Percentiles rank a stretch among this genome's conserved stretches.
phyloP scores from a whole-genome alignment of 2,113 vertebrate genomes.

The Castor canadensis region DNA sequence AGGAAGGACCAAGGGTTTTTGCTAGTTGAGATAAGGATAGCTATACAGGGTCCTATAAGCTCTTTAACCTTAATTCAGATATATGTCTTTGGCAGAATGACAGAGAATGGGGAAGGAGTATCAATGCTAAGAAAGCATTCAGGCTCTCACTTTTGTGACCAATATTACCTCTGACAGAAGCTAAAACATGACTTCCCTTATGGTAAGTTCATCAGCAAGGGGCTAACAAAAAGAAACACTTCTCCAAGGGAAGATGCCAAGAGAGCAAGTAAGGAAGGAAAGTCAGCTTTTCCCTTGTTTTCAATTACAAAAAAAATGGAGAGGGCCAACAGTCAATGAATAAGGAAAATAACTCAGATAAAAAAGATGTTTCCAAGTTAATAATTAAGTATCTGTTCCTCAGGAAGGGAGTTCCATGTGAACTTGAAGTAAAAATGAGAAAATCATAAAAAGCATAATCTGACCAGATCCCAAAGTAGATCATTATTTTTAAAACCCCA shows the following conservation, averaged over 20 bases:
- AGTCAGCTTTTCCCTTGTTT: not conserved
- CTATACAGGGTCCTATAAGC: not conserved
- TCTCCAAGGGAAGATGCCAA: not conserved
- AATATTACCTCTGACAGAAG: not conserved
- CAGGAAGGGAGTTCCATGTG: not conserved
- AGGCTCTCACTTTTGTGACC: not conserved
- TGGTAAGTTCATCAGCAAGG: not conserved
- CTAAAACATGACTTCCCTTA: not conserved
- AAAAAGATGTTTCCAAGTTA: not conserved
- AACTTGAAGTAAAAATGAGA: not conserved
- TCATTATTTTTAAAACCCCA: not conserved
- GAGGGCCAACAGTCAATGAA: not conserved
- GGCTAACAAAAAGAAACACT: not conserved
- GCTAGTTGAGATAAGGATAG: no score
- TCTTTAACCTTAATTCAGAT: not conserved
- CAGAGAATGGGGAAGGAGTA: no score
- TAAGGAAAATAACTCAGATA: conserved; percentile 5
- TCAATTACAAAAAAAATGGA: conserved; percentile 7
- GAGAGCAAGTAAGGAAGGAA: not conserved
- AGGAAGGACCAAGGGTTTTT: no score
- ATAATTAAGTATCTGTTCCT: not conserved
- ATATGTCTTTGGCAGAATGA: not conserved
- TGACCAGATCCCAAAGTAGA: not conserved
- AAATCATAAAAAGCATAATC: not conserved
- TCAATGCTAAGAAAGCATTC: rapidly evolving